These are phyloP conservation scores for Tychaedon coryphoeus DNA, from an alignment of 2,113 vertebrate genomes.

Conservation along the genomic window DNA sequence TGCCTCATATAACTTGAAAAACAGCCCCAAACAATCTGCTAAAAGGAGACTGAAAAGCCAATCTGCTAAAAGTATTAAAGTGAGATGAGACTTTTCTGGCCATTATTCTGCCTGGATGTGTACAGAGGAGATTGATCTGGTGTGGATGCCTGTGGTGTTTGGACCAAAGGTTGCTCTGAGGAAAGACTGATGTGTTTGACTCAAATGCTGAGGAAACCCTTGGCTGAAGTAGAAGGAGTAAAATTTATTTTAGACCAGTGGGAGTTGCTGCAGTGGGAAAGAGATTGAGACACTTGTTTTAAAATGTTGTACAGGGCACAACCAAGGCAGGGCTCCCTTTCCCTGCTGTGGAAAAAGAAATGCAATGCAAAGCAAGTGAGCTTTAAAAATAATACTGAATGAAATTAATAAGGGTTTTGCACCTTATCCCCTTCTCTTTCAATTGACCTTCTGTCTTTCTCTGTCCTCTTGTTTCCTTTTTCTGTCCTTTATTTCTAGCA, in stretches of 20 bases:
- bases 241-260: not conserved
- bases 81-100: not conserved
- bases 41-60: not conserved
- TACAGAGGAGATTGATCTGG: not conserved
- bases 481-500: slow-evolving; percentile 79
- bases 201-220: not conserved
- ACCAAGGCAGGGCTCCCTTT: not conserved
- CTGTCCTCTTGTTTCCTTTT: slow-evolving; percentile 51
- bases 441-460: slow-evolving; percentile 52
- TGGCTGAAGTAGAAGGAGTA: not conserved
- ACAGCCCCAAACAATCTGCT: not conserved
- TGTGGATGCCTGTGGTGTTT: not conserved
- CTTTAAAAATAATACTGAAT: not conserved
- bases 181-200: not conserved
- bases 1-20: not conserved
- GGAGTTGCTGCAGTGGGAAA: not conserved
- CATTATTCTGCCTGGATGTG: not conserved
- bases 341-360: not conserved
- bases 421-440: not conserved
- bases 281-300: not conserved
- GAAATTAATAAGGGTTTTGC: not conserved
- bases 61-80: not conserved
- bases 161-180: not conserved
- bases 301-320: fast-evolving
- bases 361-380: too few relatives aligned